Conservation (phyloP, 2,113 vertebrate species). For the Melanerpes aurifrons region DNA sequence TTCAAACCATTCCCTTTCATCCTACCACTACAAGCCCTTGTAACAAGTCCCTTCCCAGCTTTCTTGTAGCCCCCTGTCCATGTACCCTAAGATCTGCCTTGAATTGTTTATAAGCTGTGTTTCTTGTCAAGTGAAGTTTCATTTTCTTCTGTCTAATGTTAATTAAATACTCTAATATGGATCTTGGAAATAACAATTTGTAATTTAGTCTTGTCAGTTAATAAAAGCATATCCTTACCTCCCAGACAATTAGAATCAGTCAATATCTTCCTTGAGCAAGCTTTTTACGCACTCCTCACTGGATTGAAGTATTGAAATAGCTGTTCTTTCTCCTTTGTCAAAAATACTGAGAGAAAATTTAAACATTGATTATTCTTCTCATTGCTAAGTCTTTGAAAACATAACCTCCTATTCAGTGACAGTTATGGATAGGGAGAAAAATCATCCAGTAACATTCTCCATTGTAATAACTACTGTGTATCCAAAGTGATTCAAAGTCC, state of each 20-base stretch:
- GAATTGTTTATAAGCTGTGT: neutral
- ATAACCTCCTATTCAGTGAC: neutral
- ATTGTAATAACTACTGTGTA: neutral
- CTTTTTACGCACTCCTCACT: neutral
- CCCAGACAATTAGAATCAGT: neutral
- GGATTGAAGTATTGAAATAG: neutral
- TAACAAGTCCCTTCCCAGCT: no score
- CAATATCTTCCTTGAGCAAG: neutral
- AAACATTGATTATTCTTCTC: neutral
- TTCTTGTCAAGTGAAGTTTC: neutral
- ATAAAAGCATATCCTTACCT: neutral
- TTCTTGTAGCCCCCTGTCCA: no score
- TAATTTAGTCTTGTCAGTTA: neutral
- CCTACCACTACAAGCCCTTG: no score
- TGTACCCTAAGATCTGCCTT: neutral
- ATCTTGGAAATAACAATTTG: neutral
- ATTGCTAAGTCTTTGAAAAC: neutral
- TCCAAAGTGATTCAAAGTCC: neutral
- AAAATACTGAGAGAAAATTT: neutral
- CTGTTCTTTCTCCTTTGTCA: neutral
- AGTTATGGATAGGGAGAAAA: neutral
- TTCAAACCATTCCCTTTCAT: no score
- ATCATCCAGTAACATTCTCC: neutral
- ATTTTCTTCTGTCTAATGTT: neutral
- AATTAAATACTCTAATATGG: neutral